Percentiles rank a stretch among this genome's conserved stretches.
Evolutionary conservation across 2,888 invertebrate species (phyloP).

Genomic region (Agrotis segetum): DNA sequence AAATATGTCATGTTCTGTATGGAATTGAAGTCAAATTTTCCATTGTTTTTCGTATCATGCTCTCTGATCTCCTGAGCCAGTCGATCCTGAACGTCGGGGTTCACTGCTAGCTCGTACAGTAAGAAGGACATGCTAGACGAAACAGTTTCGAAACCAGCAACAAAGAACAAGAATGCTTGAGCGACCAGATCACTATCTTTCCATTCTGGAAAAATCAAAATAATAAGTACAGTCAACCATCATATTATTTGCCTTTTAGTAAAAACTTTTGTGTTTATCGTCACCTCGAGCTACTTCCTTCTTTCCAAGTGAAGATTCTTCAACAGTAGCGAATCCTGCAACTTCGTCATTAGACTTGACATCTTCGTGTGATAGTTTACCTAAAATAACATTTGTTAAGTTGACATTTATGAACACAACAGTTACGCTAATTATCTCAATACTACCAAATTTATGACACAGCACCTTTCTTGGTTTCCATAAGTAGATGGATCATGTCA

Average conservation of each 20-base stretch:
- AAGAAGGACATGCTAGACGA: conserved; percentile 2
- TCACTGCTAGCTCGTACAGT: conserved; percentile 3
- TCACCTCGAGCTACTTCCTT: conserved; percentile 73
- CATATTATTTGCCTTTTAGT: not conserved
- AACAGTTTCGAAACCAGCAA: conserved; percentile 4
- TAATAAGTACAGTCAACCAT: not conserved
- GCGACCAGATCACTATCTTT: conserved; percentile 4
- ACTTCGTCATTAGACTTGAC: conserved; percentile 68
- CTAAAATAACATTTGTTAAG: conserved; percentile 22
- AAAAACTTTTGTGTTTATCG: too few relatives aligned
- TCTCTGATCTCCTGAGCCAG: conserved; percentile 70
- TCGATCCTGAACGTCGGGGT: conserved; percentile 1
- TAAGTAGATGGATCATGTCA: conserved; percentile 90
- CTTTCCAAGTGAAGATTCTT: conserved; percentile 80
- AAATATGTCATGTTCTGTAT: conserved; percentile 77
- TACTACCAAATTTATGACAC: not conserved
- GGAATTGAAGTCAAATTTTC: conserved; percentile 84
- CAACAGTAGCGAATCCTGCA: conserved; percentile 83
- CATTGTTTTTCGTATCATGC: conserved; percentile 72
- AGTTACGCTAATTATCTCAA: too few relatives aligned
- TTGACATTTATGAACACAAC: not conserved
- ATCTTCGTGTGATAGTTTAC: conserved; percentile 71
- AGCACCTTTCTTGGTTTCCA: conserved; percentile 89
- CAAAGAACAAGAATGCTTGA: conserved; percentile 4
- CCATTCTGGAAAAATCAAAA: conserved; percentile 7